Evolutionary conservation across 2,113 vertebrate genomes (phyloP), one percentile per base, ranked within the genome.

Genomic region (Gila orcuttii): DNA sequence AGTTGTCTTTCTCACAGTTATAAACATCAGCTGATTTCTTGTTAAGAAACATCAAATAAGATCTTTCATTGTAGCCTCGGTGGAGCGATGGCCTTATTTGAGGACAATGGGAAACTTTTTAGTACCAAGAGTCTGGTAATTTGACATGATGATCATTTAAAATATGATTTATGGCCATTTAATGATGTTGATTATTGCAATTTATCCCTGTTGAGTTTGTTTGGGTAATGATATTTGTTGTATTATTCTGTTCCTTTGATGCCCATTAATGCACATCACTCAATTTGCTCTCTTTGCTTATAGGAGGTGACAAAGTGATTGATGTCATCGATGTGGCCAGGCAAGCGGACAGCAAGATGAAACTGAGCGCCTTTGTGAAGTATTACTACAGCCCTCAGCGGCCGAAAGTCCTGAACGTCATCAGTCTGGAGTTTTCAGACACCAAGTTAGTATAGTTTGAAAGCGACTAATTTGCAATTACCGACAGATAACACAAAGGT

Each of bases 261-360:
- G 11, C 33, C 45, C 45, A 15, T 47, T 39, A 15, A 28, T 36
- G 13, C 60, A 50, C 57, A 28, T 60, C 25, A 60, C 36, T 69
- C 76, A 69, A 36, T 15, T 28, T 19, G 50, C 6, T 90, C 89
- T 66, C 81, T 62, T 88, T 19, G 86, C 92, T 90, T 89, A 66
- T 90, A 99, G 98, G 98, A 92, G 97, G 97, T 3, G 95, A 98
- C 89, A 99, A 99, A 94, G 94, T 98, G 87, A 98, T 99, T 80
- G 98, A 99, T 59, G 98, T 99, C 92, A 99, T 99, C 82, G 98
- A 99, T 88, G 98, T 99, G 92, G 98, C 98, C 55, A 96, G 97
- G 87, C 98, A 99, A 93, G 97, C 98, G 33, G 98, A 99, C 96
- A 98, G 97, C 95, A 99, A 99, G 94, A 99, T 99, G 95, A 99